Evolutionary conservation across 2,113 vertebrate genomes (phyloP).

Genomic region (Pontoporia blainvillei): DNA sequence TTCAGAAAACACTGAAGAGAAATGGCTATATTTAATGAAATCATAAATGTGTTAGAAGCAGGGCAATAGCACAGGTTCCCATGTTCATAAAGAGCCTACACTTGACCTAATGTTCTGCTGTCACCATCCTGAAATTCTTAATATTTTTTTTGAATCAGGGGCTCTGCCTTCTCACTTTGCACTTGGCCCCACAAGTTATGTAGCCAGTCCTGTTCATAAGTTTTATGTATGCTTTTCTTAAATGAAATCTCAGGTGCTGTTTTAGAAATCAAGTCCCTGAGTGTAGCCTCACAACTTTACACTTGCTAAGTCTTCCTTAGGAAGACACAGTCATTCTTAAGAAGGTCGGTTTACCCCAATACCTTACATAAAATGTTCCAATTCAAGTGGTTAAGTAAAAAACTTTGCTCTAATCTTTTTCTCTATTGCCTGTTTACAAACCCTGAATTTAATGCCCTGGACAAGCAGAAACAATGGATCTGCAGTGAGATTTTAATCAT

Average conservation of each 20-base stretch:
- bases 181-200: fast-evolving
- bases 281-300: too few species aligned
- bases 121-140: not conserved
- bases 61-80: fast-evolving
- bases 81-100: too few species aligned
- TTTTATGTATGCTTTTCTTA: not conserved
- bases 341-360: not conserved
- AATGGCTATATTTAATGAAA: not conserved
- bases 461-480: not conserved
- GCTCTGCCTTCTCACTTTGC: not conserved
- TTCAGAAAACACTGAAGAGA: not conserved
- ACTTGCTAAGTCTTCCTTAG: not conserved
- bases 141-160: not conserved
- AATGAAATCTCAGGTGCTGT: not conserved
- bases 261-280: not conserved
- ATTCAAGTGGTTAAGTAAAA: not conserved
- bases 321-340: not conserved
- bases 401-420: not conserved
- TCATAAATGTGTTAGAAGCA: not conserved
- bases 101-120: not conserved
- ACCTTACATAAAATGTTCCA: not conserved
- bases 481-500: not conserved
- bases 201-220: not conserved
- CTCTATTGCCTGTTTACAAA: not conserved
- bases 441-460: not conserved